Conservation (phyloP, 37 sponge, comb jelly and placozoan species). For the Axinella damicornis region DNA sequence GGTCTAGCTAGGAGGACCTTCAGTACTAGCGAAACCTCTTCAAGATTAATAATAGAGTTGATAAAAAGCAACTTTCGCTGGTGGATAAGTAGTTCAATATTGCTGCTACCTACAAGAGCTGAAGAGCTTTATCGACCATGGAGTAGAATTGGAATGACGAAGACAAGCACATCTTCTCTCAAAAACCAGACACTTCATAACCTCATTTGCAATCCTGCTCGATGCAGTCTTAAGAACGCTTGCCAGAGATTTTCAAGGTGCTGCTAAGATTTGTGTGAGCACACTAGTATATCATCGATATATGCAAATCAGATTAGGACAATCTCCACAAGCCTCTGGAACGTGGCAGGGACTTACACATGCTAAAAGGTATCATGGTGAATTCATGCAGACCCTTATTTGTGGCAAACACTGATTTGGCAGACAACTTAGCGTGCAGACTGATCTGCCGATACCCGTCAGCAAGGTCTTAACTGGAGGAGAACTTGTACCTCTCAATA, state of each 20-base stretch:
- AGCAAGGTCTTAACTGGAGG: no score
- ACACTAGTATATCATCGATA: neutral
- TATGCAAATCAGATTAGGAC: neutral
- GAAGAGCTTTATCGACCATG: no score
- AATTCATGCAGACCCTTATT: conserved; percentile 48
- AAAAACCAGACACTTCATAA: conserved; percentile 30
- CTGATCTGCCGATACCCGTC: conserved; percentile 70
- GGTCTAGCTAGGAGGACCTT: no score
- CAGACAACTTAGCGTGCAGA: neutral
- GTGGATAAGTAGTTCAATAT: no score
- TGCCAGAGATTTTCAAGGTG: conserved; percentile 32
- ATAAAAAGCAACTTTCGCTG: no score
- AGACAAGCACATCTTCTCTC: conserved; percentile 35
- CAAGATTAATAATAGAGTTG: no score
- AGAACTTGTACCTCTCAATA: no score
- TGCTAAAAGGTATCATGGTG: conserved; percentile 45
- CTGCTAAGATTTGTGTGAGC: conserved; percentile 20
- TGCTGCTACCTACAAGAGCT: no score
- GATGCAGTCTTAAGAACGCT: conserved; percentile 13
- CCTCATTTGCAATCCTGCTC: conserved; percentile 11
- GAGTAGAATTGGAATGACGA: no score
- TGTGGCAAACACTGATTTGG: conserved; percentile 51
- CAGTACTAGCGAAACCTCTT: no score
- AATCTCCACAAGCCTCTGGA: neutral
- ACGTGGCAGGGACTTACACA: no score